Percentiles rank a stretch among this genome's conserved stretches.
Evolutionary conservation across 2,113 vertebrate species (phyloP).

Genomic region (Ciconia stormi): DNA sequence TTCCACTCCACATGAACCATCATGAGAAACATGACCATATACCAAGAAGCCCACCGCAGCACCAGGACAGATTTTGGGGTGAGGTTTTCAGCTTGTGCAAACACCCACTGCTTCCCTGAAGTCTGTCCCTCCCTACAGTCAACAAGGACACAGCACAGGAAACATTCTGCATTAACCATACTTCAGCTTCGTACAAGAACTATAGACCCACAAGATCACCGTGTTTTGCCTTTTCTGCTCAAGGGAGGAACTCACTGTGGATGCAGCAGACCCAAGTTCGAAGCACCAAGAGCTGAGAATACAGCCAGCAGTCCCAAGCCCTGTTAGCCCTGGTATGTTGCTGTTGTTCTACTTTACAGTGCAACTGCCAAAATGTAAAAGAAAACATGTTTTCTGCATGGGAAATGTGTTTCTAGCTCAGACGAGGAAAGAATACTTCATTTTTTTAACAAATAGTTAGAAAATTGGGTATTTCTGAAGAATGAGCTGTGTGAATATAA

Average conservation of each 20-base stretch:
- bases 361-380: not conserved
- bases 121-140: not conserved
- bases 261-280: not conserved
- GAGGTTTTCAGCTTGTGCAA: not conserved
- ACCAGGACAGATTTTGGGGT: not conserved
- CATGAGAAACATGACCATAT: accelerated
- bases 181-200: not conserved
- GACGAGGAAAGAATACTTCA: not conserved
- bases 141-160: not conserved
- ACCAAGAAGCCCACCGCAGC: accelerated
- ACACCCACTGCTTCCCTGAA: not conserved
- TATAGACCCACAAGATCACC: not conserved
- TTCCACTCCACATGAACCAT: no score
- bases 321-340: not conserved
- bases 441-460: not conserved
- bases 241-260: not conserved
- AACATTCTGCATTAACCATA: accelerated
- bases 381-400: not conserved
- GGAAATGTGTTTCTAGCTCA: not conserved
- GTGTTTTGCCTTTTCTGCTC: not conserved
- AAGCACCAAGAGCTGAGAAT: not conserved
- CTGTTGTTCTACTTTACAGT: not conserved
- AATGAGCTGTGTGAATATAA: conserved; percentile 10
- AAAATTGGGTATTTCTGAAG: conserved; percentile 8
- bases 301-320: not conserved